Evolutionary conservation across 2,888 invertebrate species (phyloP), one percentile per base, ranked within the genome.

Genomic region (Ceraclea dissimilis): DNA sequence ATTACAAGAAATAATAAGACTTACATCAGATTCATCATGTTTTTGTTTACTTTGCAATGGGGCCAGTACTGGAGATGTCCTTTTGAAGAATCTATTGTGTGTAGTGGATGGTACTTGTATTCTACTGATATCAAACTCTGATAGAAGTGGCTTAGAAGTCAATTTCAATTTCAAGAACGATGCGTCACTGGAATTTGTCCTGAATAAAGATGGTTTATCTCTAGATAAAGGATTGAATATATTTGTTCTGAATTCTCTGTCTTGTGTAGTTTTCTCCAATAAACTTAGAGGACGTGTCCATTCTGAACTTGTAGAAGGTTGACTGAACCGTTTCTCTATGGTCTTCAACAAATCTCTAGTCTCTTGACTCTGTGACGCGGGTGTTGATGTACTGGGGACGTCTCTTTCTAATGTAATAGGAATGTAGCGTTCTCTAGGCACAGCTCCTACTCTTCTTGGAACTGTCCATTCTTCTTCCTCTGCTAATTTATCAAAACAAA

Each of bases 371-470:
- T 46, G 46, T 18, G 46, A 18, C 13, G 69, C 70, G 2, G 76
- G 76, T n/a, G 77, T 76, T 2, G 77, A 77, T 11, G 77, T 76
- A 60, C 74, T 75, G 0, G 76, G 73, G 58, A 71, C 68, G 2
- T 69, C 75, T 53, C 74, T 76, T 54, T 75, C 56, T 62, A 22
- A 46, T 10, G 71, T 70, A 57, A 78, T 74, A 39, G 77, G 77
- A 51, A 77, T 70, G 65, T 75, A 72, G 44, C 73, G 68, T 11
- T 75, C 68, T 64, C 72, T 72, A 60, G 70, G 69, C 49, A 62
- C 64, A 8, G 33, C 54, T 60, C 18, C 69, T 67, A 48, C 68
- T 65, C 52, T 61, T 66, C 18, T 67, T 64, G 69, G 68, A 68
- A 34, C 63, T 39, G 65, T 72, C 74, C 73, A 66, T 17, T 67